Evolutionary conservation across 2,797 vertebrate species (phyloP), one percentile per base, ranked within the genome.

Genomic region (Hephaestus fuliginosus): DNA sequence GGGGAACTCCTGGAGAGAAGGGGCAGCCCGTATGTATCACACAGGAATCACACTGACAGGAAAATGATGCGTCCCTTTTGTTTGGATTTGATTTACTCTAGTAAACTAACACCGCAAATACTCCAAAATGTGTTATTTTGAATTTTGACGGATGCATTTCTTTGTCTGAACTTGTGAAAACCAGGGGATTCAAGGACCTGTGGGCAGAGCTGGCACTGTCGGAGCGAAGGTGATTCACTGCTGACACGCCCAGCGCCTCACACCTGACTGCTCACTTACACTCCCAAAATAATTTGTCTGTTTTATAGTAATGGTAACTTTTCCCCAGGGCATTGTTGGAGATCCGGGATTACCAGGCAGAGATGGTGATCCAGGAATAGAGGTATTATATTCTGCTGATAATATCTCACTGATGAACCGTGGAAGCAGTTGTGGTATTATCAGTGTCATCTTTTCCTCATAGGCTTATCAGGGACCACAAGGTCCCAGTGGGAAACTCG

Each of bases 391-490:
- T 49, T 72, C 17, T 44, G 12, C 25, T 78, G 36, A 71, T 61
- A 53, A 53, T 18, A n/a, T 53, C 12, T 56, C 53, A 17, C 28
- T 28, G 8, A 41, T 52, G 9, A 44, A 49, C 49, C 74, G 64
- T 43, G 52, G 17, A 55, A 63, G 13, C 33, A n/a, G 7, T 60
- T 57, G 9, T 66, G n/a, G 66, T 46, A 46, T 48, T 75, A 5
- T 49, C 30, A 60, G 70, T 66, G 15, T 72, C 43, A 51, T 72
- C 4, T 43, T 6, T 63, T 86, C 62, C 48, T 43, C 49, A 7
- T 87, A 97, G 96, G 96, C 96, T 28, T 96, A 96, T 92, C 96
- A 97, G 94, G 96, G 96, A 90, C 88, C 89, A 63, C 96, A 96
- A 81, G 96, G 96, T 74, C 71, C 46, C 17, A 82, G 85, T 48